These are phyloP conservation scores for Eristalis intricaria DNA, from an alignment of 2,888 invertebrate species.

Conservation along the genomic window DNA sequence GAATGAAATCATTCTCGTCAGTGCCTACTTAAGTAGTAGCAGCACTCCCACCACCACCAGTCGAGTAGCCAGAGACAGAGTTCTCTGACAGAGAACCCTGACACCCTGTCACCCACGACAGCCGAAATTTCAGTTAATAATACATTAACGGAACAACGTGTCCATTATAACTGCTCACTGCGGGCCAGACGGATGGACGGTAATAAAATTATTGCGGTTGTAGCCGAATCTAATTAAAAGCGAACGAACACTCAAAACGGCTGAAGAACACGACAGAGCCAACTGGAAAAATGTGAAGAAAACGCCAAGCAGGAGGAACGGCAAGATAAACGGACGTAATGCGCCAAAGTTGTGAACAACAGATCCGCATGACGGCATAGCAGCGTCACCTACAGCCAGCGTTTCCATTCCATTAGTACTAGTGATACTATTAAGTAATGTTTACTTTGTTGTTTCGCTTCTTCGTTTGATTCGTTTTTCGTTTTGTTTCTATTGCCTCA, in stretches of 20 bases:
- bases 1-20: slow-evolving; percentile 59
- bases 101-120: slow-evolving; percentile 4
- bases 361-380: slow-evolving; percentile 64
- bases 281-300: not conserved
- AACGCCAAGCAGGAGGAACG: not conserved
- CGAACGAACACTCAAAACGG: not conserved
- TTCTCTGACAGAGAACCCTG: slow-evolving; percentile 34
- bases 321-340: slow-evolving; percentile 13
- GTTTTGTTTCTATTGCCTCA: not conserved
- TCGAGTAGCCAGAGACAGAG: not conserved
- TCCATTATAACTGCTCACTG: slow-evolving; percentile 47
- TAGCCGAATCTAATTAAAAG: slow-evolving; percentile 42
- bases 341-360: slow-evolving; percentile 27
- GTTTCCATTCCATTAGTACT: slow-evolving; percentile 40
- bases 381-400: slow-evolving; percentile 60
- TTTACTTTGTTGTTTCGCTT: slow-evolving; percentile 22
- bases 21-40: slow-evolving; percentile 43
- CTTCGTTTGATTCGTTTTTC: not conserved
- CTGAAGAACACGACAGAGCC: not conserved
- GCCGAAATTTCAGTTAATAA: slow-evolving; percentile 20
- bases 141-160: slow-evolving; percentile 32
- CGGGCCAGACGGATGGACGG: slow-evolving; percentile 13
- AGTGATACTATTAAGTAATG: slow-evolving; percentile 57
- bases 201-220: slow-evolving; percentile 44
- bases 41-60: not conserved